Conservation (phyloP, 2,888 invertebrate genomes). For the Erebia ligea region DNA sequence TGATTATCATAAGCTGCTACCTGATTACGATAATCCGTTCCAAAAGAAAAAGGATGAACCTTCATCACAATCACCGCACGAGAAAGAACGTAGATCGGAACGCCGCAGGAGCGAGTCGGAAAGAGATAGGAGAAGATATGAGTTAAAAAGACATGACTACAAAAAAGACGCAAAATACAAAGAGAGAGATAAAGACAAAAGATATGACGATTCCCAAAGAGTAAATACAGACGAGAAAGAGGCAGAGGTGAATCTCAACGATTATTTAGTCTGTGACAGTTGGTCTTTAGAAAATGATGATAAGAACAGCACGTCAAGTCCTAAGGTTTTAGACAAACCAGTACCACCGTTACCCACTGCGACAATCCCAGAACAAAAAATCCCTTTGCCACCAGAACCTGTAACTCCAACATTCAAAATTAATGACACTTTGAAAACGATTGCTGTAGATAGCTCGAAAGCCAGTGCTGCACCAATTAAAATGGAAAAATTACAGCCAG, state of each 20-base stretch:
- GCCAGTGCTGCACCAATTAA: conserved; percentile 44
- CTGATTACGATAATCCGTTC: conserved; percentile 75
- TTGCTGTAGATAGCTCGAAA: conserved; percentile 38
- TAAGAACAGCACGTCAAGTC: conserved; percentile 58
- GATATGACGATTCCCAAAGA: conserved; percentile 45
- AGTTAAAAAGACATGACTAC: conserved; percentile 44
- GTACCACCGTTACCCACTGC: conserved; percentile 37
- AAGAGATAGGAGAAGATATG: conserved; percentile 45
- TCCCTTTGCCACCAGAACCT: conserved; percentile 48
- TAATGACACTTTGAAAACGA: conserved; percentile 42
- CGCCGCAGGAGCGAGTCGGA: conserved; percentile 41
- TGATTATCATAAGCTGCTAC: conserved; percentile 70
- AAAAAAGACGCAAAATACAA: conserved; percentile 49
- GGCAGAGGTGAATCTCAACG: conserved; percentile 68
- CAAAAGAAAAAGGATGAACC: conserved; percentile 58
- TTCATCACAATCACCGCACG: conserved; percentile 19
- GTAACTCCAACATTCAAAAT: conserved; percentile 47
- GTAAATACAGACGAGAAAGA: conserved; percentile 49
- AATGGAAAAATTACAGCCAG: conserved; percentile 66
- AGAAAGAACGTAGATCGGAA: conserved; percentile 43
- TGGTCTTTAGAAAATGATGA: conserved; percentile 78
- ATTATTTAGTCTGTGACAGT: conserved; percentile 76
- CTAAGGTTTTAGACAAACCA: conserved; percentile 53
- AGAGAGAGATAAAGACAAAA: conserved; percentile 47
- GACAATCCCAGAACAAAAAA: conserved; percentile 43